Percentiles rank a stretch among this genome's conserved stretches.
These are phyloP conservation scores for Vulpes lagopus DNA, from an alignment of 2,113 vertebrate genomes.

Conservation along the genomic window DNA sequence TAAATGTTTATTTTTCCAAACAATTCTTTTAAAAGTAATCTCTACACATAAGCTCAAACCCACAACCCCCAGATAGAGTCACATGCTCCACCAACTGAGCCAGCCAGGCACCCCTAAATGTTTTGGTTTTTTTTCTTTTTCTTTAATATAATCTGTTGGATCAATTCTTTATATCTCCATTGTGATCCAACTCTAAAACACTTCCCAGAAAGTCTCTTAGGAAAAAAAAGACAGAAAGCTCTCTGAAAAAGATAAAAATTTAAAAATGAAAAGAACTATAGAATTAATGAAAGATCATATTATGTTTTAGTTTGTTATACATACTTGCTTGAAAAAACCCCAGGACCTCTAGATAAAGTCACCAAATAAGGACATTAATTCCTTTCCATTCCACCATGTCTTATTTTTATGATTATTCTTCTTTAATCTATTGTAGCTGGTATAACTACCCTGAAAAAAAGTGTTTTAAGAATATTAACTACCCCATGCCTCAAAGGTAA, in stretches of 20 bases:
- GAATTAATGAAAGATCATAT: slow-evolving; percentile 4
- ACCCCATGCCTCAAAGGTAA: background rate
- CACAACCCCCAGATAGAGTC: background rate
- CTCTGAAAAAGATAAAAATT: slow-evolving; percentile 30
- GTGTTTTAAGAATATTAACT: slow-evolving; percentile 38
- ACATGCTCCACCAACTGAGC: background rate
- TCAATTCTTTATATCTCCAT: background rate
- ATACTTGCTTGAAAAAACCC: slow-evolving; percentile 64
- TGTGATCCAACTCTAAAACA: slow-evolving; percentile 27
- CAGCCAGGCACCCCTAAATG: background rate
- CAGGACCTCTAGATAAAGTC: slow-evolving; percentile 48
- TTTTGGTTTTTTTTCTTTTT: background rate
- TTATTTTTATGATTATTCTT: slow-evolving; percentile 64
- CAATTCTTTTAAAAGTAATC: background rate
- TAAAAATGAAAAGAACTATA: slow-evolving; percentile 45
- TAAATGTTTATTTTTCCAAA: slow-evolving; percentile 1
- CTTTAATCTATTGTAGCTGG: slow-evolving; percentile 46
- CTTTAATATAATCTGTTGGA: slow-evolving; percentile 6
- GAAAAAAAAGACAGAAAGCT: background rate
- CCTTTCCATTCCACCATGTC: slow-evolving; percentile 11
- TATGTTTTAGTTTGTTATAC: slow-evolving; percentile 58
- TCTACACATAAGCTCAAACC: background rate
- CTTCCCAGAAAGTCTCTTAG: background rate
- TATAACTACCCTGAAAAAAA: slow-evolving; percentile 47
- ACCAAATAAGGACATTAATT: slow-evolving; percentile 65